Base-by-base conservation (phyloP, 2,888 invertebrate species). In the Hirudinaria manillensis region DNA sequence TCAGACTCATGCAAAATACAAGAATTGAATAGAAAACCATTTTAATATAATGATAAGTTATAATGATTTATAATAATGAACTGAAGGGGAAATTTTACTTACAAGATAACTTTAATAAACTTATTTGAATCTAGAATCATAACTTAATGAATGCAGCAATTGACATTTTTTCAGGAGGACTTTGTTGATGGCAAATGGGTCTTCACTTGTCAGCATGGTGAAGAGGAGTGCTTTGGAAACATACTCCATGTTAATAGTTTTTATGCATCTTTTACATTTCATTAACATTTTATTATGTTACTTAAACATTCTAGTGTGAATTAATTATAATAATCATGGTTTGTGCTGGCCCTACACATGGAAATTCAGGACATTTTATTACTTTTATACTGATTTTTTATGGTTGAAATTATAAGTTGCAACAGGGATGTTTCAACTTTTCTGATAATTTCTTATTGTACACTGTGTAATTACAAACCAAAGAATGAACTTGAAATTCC, bases 151-250 rank as follows among this genome's bases (percentile, higher is more conserved):
- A 4, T 16, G 13, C 13, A 45, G 16, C 45, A 7, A 3, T 45
- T 45, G 45, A 45, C 45, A 45, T 45, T 45, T 45, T 45, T 45
- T 27, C 80, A 84, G 82, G 82, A 83, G 75, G 77, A 72, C 13
- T 76, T 80, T 70, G 78, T 70, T 24, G 80, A 78, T 4, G 78
- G 77, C 16, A 76, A 79, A 38, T 84, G 82, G 81, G 75, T 78
- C 73, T 85, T 83, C 79, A 68, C 76, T 2, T 85, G 85, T 80
- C 85, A 85, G 73, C 85, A 85, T 79, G 85, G 85, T 4, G 71
- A 80, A 70, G 72, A 81, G 21, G 85, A 85, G 77, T 85, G 85
- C 78, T 71, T 79, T 4, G 84, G 84, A 27, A 85, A 85, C 77
- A 4, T 83, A 0, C 81, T 84, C 71, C 82, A 84, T 80, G 84